phyloP scores from a whole-genome alignment of 2,797 vertebrate genomes.

The Helicolenus hilgendorfi region DNA sequence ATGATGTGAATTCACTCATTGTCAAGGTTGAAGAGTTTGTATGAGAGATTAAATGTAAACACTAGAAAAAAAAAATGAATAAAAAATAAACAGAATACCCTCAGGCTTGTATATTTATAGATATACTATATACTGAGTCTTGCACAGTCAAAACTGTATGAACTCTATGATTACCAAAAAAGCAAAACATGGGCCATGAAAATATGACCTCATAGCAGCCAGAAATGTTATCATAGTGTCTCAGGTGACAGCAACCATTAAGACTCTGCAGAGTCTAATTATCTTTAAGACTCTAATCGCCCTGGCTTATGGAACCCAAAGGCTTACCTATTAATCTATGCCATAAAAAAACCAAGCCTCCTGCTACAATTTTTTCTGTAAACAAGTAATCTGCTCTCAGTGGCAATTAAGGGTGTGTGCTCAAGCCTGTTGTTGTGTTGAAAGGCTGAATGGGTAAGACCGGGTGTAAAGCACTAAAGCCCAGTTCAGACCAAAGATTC shows the following conservation, averaged over 20 bases:
- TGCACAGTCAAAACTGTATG: conserved; percentile 17
- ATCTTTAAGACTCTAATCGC: conserved; percentile 22
- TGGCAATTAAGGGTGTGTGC: not conserved
- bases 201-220: conserved; percentile 52
- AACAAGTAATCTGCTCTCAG: conserved; percentile 24
- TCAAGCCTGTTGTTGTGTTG: conserved; percentile 11
- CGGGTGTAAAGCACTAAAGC: not conserved
- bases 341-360: conserved; percentile 33
- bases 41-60: not conserved
- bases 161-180: conserved; percentile 19
- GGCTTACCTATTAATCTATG: conserved; percentile 26
- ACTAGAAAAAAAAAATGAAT: not conserved
- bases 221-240: conserved; percentile 53
- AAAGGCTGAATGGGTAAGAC: conserved; percentile 2
- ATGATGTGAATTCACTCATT: not conserved
- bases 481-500: not conserved
- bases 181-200: conserved; percentile 23
- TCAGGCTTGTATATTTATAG: conserved; percentile 24
- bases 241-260: conserved; percentile 56
- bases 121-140: not conserved
- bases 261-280: conserved; percentile 31
- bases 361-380: conserved; percentile 27
- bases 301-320: conserved; percentile 3
- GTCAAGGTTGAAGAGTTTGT: not conserved
- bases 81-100: conserved; percentile 16